Evolutionary conservation across 2,113 vertebrate genomes (phyloP), one percentile per base, ranked within the genome.

Genomic region (Bujurquina vittata): DNA sequence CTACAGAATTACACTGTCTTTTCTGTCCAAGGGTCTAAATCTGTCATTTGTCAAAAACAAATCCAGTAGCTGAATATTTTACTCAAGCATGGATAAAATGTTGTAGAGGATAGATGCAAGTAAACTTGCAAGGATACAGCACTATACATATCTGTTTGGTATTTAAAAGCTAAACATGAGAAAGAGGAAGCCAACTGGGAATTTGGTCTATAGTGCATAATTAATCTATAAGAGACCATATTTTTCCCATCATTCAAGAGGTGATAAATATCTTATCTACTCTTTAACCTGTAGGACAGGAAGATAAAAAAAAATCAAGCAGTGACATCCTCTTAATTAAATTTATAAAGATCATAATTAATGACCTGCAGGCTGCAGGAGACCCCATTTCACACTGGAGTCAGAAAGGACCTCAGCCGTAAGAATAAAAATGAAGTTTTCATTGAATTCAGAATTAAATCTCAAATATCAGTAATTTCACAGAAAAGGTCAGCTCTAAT

Each of bases 401-500:
- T 92, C 91, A 92, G 93, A 91, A 90, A 94, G 86, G 90, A 91
- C 73, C 92, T 73, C 40, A 80, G 90, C 93, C 83, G 81, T 90
- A 91, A 88, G 93, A 94, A 94, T 95, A 93, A 94, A 95, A 94
- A 93, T 88, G 88, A 95, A 93, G 91, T 95, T 96, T 95, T 95
- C 94, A 95, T 94, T 92, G 91, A 95, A 94, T 95, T 95, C 75
- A 37, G 92, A 95, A 95, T 95, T 94, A 95, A 95, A 94, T 93
- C 93, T 95, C 93, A 96, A 95, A 96, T 95, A 96, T 95, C 95
- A 95, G 95, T 95, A 94, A 95, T 95, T 94, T 94, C 94, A 93
- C 92, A 93, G 90, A 91, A 96, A 96, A 96, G 95, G 95, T 96
- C 95, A 96, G 89, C 88, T 87, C 92, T 96, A 95, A 96, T 95